phyloP scores from a whole-genome alignment of 2,113 vertebrate species.

The Phylloscopus trochiloides region DNA sequence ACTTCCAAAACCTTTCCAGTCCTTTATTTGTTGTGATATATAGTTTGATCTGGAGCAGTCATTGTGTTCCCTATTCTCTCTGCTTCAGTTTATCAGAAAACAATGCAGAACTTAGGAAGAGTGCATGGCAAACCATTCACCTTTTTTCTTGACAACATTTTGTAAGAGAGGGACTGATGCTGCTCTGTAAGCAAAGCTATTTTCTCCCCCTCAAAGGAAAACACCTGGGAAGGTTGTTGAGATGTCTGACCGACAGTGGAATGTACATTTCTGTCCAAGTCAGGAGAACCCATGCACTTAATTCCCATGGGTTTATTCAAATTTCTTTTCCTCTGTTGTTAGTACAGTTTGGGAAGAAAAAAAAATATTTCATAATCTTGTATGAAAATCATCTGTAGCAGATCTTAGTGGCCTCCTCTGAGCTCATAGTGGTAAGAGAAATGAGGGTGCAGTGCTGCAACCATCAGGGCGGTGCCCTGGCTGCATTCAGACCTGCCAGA shows the following conservation, averaged over 20 bases:
- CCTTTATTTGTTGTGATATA: neutral
- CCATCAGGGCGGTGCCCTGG: neutral
- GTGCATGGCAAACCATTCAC: neutral
- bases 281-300: neutral
- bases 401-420: neutral
- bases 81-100: neutral
- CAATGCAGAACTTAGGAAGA: neutral
- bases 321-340: neutral
- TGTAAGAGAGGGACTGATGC: neutral
- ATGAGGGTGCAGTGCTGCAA: neutral
- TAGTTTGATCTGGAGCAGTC: neutral
- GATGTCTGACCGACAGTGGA: fast-evolving
- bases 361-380: neutral
- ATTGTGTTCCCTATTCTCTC: neutral
- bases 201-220: neutral
- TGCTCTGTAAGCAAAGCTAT: neutral
- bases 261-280: neutral
- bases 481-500: neutral
- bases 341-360: neutral
- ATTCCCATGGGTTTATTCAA: neutral
- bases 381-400: neutral
- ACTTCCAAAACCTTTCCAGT: neutral
- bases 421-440: neutral
- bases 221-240: neutral
- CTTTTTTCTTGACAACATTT: neutral